Base-by-base conservation (phyloP, 2,797 vertebrate species). In the Notolabrus celidotus region DNA sequence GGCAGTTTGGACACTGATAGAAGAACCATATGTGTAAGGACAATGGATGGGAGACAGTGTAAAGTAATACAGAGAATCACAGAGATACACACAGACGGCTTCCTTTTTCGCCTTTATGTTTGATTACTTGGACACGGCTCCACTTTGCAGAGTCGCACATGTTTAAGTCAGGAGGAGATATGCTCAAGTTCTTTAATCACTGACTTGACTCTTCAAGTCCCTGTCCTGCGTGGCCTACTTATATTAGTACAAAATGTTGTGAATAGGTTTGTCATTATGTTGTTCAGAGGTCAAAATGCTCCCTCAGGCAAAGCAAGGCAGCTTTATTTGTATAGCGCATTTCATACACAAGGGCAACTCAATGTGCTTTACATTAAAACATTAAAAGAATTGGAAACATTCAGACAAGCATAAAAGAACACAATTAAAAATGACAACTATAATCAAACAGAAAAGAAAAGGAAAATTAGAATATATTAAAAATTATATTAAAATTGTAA, bases 1-100 rank as follows among this genome's bases (percentile, higher is more conserved):
- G 87, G 86, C 89, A 85, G 84, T 85, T 81, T 86, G 89, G 88
- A 88, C 91, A 87, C 82, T 79, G 88, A 90, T 90, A 91, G 86
- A 82, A 56, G 46, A 86, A 87, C 57, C 56, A 58, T 36, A 14
- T 66, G 70, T 59, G 74, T 67, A 69, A 85, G 88, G 76, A 87
- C 80, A 87, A 84, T 76, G 80, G 85, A 80, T 66, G 51, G 65
- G 36, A 74, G 77, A 57, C 60, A 25, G 74, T 8, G 15, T 22
- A 25, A 52, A 46, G 62, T 65, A 79, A 58, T 56, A 66, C 49
- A 58, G 50, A 56, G 64, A 65, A 43, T 20, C 31, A 36, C 33
- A 1, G 27, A 67, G 82, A 88, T 81, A 77, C 20, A 64, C 52
- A 27, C 23, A 57, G 67, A 52, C 52, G 10, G 51, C 49, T 81